Conservation (phyloP, 2,113 vertebrate genomes). For the Cygnus buccinator region DNA sequence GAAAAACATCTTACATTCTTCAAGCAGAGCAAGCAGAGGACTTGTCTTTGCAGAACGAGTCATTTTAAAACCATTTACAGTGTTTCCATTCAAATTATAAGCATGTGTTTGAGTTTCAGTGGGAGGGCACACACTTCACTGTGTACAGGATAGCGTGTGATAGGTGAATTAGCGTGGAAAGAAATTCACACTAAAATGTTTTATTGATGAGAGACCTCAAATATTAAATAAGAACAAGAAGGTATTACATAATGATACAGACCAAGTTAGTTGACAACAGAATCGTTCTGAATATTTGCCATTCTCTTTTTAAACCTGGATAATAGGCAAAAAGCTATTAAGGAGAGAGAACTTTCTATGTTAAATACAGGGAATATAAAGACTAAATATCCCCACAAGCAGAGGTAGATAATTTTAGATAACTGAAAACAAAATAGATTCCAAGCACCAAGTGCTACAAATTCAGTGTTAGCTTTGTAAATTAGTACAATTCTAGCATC, state of each 20-base stretch:
- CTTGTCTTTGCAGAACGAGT: neutral
- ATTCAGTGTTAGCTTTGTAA: neutral
- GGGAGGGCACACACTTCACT: neutral
- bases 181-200: neutral
- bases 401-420: neutral
- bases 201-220: neutral
- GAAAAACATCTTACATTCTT: neutral
- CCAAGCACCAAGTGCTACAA: neutral
- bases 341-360: neutral
- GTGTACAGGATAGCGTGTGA: neutral
- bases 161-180: neutral
- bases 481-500: neutral
- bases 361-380: neutral
- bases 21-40: neutral
- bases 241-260: neutral
- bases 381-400: neutral
- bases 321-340: neutral
- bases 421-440: neutral
- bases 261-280: neutral
- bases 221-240: slow-evolving; percentile 20
- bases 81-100: neutral
- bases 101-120: neutral
- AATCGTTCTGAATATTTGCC: neutral
- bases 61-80: neutral
- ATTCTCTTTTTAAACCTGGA: neutral